These are phyloP conservation scores for Perccottus glenii DNA, from an alignment of 2,113 vertebrate species.

Conservation along the genomic window DNA sequence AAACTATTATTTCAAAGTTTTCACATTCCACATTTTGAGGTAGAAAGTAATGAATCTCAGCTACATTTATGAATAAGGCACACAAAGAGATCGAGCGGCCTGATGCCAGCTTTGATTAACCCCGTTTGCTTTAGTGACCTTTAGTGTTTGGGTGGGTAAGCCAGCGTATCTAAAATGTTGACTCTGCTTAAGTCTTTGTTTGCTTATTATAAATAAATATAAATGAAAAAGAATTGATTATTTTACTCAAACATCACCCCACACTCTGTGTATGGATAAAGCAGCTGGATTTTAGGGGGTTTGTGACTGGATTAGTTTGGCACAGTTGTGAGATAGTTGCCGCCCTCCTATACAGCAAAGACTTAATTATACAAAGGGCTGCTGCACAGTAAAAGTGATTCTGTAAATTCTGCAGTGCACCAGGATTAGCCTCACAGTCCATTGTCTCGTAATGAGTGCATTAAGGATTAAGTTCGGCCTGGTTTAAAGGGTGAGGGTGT, in stretches of 20 bases:
- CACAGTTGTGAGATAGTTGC: constrained; percentile 19
- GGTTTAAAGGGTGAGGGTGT: constrained; percentile 5
- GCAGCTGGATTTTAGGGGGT: constrained; percentile 34
- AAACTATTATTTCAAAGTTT: too few relatives aligned
- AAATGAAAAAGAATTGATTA: too few relatives aligned
- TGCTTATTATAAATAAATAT: too few relatives aligned
- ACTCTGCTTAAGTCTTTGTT: background rate
- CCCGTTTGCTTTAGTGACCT: constrained; percentile 58
- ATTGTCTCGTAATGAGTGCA: constrained; percentile 47
- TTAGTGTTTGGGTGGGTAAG: background rate
- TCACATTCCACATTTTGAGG: too few relatives aligned
- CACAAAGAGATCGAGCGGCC: background rate
- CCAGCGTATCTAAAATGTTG: background rate
- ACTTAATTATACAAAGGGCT: constrained; percentile 43
- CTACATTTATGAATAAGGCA: background rate
- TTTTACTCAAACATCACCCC: too few relatives aligned
- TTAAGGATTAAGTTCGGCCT: constrained; percentile 26
- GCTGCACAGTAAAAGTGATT: constrained; percentile 28
- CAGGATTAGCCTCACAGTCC: constrained; percentile 30
- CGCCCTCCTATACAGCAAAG: constrained; percentile 7
- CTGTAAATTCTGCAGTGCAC: constrained; percentile 31
- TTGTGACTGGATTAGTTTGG: constrained; percentile 18
- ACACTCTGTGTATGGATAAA: too few relatives aligned
- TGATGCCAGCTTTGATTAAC: constrained; percentile 56
- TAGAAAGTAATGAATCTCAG: too few relatives aligned